Evolutionary conservation across 2,797 vertebrate species (phyloP), one percentile per base, ranked within the genome.

Genomic region (Poeciliopsis presidionis): DNA sequence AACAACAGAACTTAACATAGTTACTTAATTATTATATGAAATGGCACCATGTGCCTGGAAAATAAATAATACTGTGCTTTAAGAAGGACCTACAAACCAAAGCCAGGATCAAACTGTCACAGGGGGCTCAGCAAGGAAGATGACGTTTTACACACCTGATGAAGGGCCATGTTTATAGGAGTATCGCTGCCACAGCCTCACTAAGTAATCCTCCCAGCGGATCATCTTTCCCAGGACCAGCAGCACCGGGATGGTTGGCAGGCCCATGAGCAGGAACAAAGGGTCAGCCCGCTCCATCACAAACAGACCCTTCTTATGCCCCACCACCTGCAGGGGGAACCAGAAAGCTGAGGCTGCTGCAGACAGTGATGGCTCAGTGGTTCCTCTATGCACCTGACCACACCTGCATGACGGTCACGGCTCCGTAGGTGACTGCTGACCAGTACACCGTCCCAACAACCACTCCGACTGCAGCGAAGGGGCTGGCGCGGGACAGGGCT

Each of bases 371-470:
- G 22, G 22, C 25, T 57, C 11, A 18, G 25, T 25, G 14, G 9
- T 20, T 13, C 3, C 7, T n/a, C n/a, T 5, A 16, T 2, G 47
- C 65, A 96, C 95, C 96, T 96, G 96, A 8, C 13, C 2, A 45
- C 69, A 96, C 96, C 96, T 96, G 96, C 95, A 96, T 95, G 78
- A 96, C 96, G 0, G 96, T 96, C 89, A 96, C 95, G 0, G 96
- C 96, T 47, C 96, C 96, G 7, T 96, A 96, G 0, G 96, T 96
- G 74, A 96, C 94, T 0, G 96, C 95, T 0, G 95, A 96, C 96
- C 96, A 96, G 89, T 96, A 96, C 0, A 94, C 90, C 0, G 95
- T 95, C 6, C 96, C 95, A 2, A 95, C 91, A 72, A 96, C 90
- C 18, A 96, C 94, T 18, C 96, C 95, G 0, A 96, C 93, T 0